These are phyloP conservation scores for Drosophila jambulina DNA, from an alignment of 1,140 invertebrate species.

Conservation along the genomic window DNA sequence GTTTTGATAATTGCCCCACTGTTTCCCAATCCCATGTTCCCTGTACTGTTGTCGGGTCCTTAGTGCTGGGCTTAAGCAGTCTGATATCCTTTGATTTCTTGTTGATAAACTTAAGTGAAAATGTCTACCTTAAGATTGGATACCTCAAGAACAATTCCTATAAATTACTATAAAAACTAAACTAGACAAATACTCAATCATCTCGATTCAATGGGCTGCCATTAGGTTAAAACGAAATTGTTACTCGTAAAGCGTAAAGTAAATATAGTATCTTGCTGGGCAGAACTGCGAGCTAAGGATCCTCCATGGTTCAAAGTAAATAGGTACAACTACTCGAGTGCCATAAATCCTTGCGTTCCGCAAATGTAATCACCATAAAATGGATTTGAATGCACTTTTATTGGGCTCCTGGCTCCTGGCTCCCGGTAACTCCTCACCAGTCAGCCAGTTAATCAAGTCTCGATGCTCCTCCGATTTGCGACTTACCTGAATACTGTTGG, in stretches of 20 bases:
- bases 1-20: neutral
- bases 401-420: slow-evolving; percentile 8
- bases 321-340: neutral
- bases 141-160: neutral
- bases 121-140: too few species aligned
- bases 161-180: neutral
- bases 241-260: slow-evolving; percentile 6
- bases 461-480: neutral
- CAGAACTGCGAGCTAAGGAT: neutral
- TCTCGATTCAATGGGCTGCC: neutral
- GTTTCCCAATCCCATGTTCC: too few species aligned
- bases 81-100: neutral
- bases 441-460: slow-evolving; percentile 19
- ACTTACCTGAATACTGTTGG: slow-evolving; percentile 82
- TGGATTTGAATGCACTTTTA: slow-evolving; percentile 37
- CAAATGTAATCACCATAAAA: slow-evolving; percentile 46
- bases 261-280: neutral
- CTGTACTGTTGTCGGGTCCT: neutral
- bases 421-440: slow-evolving; percentile 2
- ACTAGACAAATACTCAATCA: neutral
- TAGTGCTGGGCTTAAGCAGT: too few species aligned
- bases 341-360: slow-evolving; percentile 28
- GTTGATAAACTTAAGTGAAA: too few species aligned
- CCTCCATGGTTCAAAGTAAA: neutral
- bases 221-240: neutral